These are phyloP conservation scores for Synodontis membranacea DNA, from an alignment of 2,113 vertebrate genomes.

Conservation along the genomic window DNA sequence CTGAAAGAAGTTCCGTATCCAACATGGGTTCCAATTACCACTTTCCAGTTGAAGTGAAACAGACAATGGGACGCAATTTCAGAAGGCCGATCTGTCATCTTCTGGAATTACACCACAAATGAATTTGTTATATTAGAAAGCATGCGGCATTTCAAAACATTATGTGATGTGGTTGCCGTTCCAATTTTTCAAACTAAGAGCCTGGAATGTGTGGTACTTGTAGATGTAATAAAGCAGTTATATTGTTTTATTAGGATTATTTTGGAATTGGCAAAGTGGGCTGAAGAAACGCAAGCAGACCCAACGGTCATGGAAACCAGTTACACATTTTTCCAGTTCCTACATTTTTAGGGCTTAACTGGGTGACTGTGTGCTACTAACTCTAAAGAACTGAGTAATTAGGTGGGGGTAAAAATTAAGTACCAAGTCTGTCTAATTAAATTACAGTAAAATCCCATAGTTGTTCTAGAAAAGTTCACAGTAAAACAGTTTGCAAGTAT, in stretches of 20 bases:
- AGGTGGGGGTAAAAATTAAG: neutral
- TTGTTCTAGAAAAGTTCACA: neutral
- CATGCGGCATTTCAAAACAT: slow-evolving; percentile 12
- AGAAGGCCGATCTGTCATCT: slow-evolving; percentile 10
- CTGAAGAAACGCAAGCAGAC: neutral
- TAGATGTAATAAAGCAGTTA: neutral
- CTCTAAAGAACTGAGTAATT: neutral
- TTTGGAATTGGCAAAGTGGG: neutral
- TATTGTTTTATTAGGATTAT: slow-evolving; percentile 4
- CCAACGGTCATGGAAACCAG: neutral
- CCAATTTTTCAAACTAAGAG: neutral
- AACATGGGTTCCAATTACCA: neutral
- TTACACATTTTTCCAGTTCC: neutral
- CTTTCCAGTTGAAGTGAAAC: slow-evolving; percentile 5
- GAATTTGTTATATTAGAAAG: neutral
- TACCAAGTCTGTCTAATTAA: neutral
- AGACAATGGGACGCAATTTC: neutral
- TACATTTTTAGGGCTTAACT: neutral
- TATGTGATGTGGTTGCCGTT: slow-evolving; percentile 5
- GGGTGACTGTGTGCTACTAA: neutral
- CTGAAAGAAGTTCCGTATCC: neutral
- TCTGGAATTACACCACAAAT: neutral
- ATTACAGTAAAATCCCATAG: neutral
- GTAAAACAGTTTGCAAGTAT: neutral
- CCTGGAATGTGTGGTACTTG: neutral